A percentile compares a stretch with the other conserved stretches of the same genome.
These are phyloP conservation scores for Chrysocyon brachyurus DNA, from an alignment of 2,797 vertebrate genomes.

Conservation along the genomic window DNA sequence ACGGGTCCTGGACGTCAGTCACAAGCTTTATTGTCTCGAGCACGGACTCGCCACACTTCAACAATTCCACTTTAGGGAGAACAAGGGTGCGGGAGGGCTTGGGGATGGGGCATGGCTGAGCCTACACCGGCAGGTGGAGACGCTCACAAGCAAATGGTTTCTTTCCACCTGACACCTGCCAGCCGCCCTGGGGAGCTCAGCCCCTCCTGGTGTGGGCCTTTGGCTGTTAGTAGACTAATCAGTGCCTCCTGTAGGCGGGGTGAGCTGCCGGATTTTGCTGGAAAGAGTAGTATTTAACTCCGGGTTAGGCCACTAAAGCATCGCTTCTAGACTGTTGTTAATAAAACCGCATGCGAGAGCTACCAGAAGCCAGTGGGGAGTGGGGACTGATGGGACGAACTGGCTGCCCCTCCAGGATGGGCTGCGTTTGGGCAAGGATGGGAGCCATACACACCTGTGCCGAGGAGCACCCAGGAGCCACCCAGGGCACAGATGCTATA, in stretches of 20 bases:
- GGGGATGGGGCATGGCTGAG: background rate
- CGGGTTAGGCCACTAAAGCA: constrained; percentile 40
- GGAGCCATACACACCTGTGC: background rate
- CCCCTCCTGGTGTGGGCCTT: background rate
- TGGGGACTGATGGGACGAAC: background rate
- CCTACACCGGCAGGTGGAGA: background rate
- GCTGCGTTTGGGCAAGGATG: rapidly evolving
- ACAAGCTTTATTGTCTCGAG: constrained; percentile 90
- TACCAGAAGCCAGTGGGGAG: constrained; percentile 28
- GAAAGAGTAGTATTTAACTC: background rate
- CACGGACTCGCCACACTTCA: constrained; percentile 88
- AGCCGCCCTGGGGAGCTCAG: background rate
- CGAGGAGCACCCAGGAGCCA: background rate
- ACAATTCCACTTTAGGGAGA: constrained; percentile 84
- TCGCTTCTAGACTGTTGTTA: constrained; percentile 59
- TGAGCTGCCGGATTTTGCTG: constrained; percentile 23
- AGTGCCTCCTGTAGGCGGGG: background rate
- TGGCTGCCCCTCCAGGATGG: background rate
- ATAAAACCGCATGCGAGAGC: constrained; percentile 51
- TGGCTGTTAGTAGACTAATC: constrained; percentile 53
- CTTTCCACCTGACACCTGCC: background rate
- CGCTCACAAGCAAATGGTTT: background rate
- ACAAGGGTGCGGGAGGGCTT: rapidly evolving
- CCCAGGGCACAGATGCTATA: background rate
- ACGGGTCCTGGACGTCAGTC: constrained; percentile 81